Evolutionary conservation across 2,888 invertebrate species (phyloP), one percentile per base, ranked within the genome.

Genomic region (Buathra laborator): DNA sequence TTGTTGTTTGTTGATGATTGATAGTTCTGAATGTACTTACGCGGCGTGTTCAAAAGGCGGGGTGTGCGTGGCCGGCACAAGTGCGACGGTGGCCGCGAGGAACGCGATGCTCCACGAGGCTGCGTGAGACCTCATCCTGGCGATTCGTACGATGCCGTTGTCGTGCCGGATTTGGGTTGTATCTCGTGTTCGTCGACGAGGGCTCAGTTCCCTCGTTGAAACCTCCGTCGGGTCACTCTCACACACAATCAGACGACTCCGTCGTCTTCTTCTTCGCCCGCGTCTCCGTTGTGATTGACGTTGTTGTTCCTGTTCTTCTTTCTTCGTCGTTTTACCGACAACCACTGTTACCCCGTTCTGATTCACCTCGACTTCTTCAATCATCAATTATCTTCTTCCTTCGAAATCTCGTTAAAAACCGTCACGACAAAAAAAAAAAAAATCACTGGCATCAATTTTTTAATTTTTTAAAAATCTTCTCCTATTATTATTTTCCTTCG

Each of bases 51-150:
- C 94, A 91, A 94, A 93, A 87, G 94, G 92, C 86, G 93, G 91
- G 93, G 95, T 95, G 93, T 95, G 95, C 89, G 94, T 95, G 92
- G 95, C 95, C 90, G 95, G 95, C 90, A 95, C 94, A 89, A 95
- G 94, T 90, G 95, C 94, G 92, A 95, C 94, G 89, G 91, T 92
- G 81, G 93, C 93, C 89, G 92, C 92, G 86, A 94, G 92, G 89
- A 94, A 92, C 86, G 92, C 93, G 89, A 95, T 94, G 94, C 94
- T 94, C 95, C 94, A 95, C 92, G 94, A 94, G 90, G 93, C 94
- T 90, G 94, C 94, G 91, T 91, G 90, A 84, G 91, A 91, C 90
- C 88, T 92, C 92, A 92, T 93, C 89, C 89, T 91, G 84, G 86
- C 83, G 37, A 81, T 87, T 78, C 87, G 84, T 84, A 86, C 79